phyloP scores from a whole-genome alignment of 2,797 vertebrate species.

The Poeciliopsis infans region DNA sequence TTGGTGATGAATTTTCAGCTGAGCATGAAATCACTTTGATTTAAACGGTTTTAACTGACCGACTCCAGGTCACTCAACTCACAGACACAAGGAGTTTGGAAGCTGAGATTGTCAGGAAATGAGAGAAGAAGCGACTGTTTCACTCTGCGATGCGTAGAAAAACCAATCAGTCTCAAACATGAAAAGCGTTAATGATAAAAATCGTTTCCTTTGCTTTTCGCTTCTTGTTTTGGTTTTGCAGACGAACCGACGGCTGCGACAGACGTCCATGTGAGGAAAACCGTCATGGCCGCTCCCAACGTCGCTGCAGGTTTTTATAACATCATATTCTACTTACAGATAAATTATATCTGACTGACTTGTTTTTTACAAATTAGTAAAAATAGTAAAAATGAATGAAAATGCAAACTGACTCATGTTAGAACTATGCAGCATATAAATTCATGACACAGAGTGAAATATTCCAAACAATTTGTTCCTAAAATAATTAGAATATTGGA shows the following conservation, averaged over 20 bases:
- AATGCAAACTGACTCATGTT: too few species aligned
- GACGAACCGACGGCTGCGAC: conserved; percentile 20
- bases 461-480: too few species aligned
- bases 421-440: too few species aligned
- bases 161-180: conserved; percentile 30
- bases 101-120: conserved; percentile 42
- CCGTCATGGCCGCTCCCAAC: conserved; percentile 6
- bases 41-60: conserved; percentile 47
- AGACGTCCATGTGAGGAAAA: conserved; percentile 4
- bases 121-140: conserved; percentile 42
- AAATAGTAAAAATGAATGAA: too few species aligned
- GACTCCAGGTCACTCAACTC: conserved; percentile 37
- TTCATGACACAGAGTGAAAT: too few species aligned
- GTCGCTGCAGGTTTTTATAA: background rate
- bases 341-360: too few species aligned
- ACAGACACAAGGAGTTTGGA: conserved; percentile 31
- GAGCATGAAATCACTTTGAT: conserved; percentile 59
- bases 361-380: too few species aligned
- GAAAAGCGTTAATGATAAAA: background rate
- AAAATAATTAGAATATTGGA: background rate
- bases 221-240: conserved; percentile 9
- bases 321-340: background rate
- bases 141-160: conserved; percentile 8
- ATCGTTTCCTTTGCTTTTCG: background rate
- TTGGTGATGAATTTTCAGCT: conserved; percentile 54